phyloP scores from a whole-genome alignment of 2,113 vertebrate species.

The Redunca redunca region DNA sequence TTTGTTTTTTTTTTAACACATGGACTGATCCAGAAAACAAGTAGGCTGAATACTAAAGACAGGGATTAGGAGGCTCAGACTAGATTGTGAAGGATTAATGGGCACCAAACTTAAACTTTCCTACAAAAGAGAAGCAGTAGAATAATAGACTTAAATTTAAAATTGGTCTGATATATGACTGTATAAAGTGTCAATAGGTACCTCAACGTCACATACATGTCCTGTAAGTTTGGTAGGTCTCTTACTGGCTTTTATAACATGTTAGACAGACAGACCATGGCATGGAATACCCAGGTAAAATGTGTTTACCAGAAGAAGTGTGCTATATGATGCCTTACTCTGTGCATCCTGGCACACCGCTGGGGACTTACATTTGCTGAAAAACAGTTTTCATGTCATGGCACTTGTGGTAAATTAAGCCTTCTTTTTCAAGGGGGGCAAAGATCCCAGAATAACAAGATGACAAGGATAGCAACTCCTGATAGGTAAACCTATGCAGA shows the following conservation, averaged over 20 bases:
- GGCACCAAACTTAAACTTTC: background rate
- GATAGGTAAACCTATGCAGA: background rate
- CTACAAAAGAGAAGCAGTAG: background rate
- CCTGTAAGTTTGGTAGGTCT: background rate
- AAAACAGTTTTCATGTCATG: background rate
- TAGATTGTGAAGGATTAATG: background rate
- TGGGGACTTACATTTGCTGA: background rate
- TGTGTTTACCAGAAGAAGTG: background rate
- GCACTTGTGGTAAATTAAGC: background rate
- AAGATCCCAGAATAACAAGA: background rate
- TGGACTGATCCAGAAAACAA: background rate
- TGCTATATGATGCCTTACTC: background rate
- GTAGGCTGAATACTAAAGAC: background rate
- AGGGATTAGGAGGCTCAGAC: background rate
- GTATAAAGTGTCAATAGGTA: background rate
- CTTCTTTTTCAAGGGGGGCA: background rate
- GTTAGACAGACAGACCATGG: background rate
- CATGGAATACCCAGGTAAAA: background rate
- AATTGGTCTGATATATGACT: background rate
- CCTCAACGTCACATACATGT: background rate
- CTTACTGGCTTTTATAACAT: background rate
- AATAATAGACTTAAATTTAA: background rate
- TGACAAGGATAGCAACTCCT: background rate
- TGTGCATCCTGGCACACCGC: background rate
- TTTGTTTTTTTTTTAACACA: background rate